Conservation (phyloP, 1,140 invertebrate genomes). For the Notospermus geniculatus region DNA sequence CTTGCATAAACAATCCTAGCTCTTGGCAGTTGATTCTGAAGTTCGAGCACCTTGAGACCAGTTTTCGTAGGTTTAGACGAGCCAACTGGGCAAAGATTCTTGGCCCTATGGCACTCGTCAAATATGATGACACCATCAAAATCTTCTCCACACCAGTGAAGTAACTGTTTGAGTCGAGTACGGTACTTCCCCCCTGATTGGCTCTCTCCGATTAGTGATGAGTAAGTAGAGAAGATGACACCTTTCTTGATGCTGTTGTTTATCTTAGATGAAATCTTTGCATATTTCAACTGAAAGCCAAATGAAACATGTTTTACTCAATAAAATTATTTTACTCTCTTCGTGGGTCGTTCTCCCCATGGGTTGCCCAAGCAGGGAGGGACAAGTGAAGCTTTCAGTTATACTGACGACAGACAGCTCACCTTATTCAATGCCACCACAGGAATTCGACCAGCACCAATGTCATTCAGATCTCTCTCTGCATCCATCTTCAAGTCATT, state of each 20-base stretch:
- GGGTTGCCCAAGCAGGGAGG: too few species aligned
- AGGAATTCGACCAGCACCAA: slow-evolving; percentile 86
- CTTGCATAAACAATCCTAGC: slow-evolving; percentile 97
- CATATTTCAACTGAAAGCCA: slow-evolving; percentile 54
- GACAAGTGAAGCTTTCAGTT: too few species aligned
- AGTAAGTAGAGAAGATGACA: slow-evolving; percentile 97
- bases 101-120: slow-evolving; percentile 99
- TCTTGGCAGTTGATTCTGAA: slow-evolving; percentile 92
- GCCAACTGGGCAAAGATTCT: slow-evolving; percentile 97
- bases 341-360: too few species aligned
- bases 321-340: background rate
- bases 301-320: slow-evolving; percentile 3
- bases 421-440: slow-evolving; percentile 89
- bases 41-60: slow-evolving; percentile 87
- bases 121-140: slow-evolving; percentile 95
- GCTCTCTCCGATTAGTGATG: slow-evolving; percentile 95
- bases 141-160: slow-evolving; percentile 96
- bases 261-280: slow-evolving; percentile 88
- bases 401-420: slow-evolving; percentile 17
- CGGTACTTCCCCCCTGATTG: slow-evolving; percentile 88
- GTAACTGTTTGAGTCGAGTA: slow-evolving; percentile 88
- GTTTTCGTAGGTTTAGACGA: slow-evolving; percentile 89
- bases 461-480: slow-evolving; percentile 92
- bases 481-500: slow-evolving; percentile 99
- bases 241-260: slow-evolving; percentile 94